phyloP scores from a whole-genome alignment of 2,888 invertebrate species.

The Stenchaetothrips biformis region DNA sequence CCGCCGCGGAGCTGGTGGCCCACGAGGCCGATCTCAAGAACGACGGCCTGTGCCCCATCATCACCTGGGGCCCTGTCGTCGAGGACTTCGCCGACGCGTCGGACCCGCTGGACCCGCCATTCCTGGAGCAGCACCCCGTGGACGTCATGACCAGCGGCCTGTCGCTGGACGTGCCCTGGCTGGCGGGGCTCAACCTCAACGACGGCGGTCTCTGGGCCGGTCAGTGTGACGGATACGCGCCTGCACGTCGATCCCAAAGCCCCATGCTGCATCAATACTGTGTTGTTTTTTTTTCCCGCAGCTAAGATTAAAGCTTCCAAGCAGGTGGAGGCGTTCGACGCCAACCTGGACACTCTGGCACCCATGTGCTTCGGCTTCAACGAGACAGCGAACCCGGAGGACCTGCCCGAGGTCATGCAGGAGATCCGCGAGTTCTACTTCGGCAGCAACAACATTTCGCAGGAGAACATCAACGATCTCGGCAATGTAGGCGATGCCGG shows the following conservation, averaged over 20 bases:
- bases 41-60: neutral
- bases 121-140: neutral
- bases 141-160: neutral
- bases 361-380: constrained; percentile 1
- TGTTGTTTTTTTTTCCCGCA: neutral
- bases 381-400: neutral
- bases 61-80: constrained; percentile 6
- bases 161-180: neutral
- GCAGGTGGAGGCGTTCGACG: neutral
- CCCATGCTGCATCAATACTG: neutral
- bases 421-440: constrained; percentile 18
- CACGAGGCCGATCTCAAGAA: neutral
- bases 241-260: neutral
- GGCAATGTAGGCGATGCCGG: neutral
- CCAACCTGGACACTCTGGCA: neutral
- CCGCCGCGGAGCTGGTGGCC: neutral
- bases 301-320: neutral
- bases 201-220: neutral
- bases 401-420: neutral
- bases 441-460: neutral
- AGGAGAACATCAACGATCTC: neutral
- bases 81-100: neutral
- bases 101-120: neutral
- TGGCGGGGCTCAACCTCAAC: constrained; percentile 1
- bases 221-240: neutral